A percentile compares a stretch with the other conserved stretches of the same genome.
These are phyloP conservation scores for Myzus persicae DNA, from an alignment of 1,140 invertebrate genomes.

Conservation along the genomic window DNA sequence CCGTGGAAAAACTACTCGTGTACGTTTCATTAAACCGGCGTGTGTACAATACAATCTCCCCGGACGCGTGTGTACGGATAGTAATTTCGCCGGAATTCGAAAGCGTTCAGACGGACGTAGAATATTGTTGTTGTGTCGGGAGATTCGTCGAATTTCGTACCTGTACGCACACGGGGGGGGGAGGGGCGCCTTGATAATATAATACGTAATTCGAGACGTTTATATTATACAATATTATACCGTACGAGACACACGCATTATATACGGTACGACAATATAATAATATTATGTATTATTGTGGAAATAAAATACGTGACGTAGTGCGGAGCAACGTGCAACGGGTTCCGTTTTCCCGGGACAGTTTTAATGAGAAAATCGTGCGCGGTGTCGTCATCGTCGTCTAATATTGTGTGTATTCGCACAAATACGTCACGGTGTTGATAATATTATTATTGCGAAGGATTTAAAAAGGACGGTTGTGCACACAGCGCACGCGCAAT, in stretches of 20 bases:
- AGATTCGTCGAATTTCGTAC: conserved; percentile 3
- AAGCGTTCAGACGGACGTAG: not conserved
- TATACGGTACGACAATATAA: not conserved
- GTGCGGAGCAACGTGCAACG: too few species aligned
- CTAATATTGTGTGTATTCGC: not conserved
- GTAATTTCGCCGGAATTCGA: not conserved
- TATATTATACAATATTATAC: too few species aligned
- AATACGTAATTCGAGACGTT: not conserved
- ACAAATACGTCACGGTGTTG: not conserved
- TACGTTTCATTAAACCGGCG: not conserved
- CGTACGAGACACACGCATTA: not conserved
- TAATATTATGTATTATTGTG: not conserved
- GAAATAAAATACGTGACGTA: not conserved
- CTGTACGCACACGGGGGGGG: not conserved
- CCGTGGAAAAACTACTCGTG: not conserved
- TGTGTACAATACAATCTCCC: not conserved
- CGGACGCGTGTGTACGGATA: not conserved
- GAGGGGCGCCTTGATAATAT: not conserved
- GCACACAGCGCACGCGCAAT: too few species aligned
- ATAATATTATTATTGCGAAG: too few species aligned
- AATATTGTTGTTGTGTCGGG: not conserved
- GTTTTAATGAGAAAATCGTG: conserved; percentile 15
- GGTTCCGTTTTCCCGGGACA: not conserved
- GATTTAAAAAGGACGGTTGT: not conserved
- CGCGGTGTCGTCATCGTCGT: not conserved